Evolutionary conservation across 1,140 invertebrate species (phyloP).

Genomic region (Glomeris maerens): DNA sequence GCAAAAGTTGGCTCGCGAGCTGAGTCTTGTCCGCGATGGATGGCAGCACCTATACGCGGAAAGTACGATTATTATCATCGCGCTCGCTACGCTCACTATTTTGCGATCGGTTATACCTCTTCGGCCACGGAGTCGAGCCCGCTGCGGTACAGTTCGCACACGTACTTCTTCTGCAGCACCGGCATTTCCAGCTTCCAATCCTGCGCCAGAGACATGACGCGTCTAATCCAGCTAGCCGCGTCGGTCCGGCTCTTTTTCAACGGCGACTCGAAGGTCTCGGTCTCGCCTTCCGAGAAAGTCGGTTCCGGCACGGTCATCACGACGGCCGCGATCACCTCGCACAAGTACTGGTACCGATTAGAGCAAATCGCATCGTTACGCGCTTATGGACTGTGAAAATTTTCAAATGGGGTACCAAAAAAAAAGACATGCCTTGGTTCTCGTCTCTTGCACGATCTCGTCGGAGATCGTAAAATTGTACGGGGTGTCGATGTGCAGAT

Average conservation of each 20-base stretch:
- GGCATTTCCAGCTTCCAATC: conserved; percentile 67
- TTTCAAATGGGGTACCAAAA: too few species aligned
- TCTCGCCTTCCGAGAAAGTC: neutral
- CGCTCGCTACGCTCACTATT: neutral
- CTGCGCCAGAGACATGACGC: conserved; percentile 49
- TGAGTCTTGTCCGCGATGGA: conserved; percentile 47
- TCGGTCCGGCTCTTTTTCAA: neutral
- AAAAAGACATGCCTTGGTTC: too few species aligned
- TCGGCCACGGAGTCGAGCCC: conserved; percentile 62
- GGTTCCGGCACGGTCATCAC: conserved; percentile 17
- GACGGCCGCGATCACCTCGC: conserved; percentile 22
- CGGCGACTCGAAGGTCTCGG: neutral
- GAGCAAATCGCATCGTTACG: too few species aligned
- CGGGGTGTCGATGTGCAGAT: too few species aligned
- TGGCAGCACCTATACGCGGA: conserved; percentile 35
- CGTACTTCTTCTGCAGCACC: conserved; percentile 55
- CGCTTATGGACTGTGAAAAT: too few species aligned
- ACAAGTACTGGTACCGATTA: conserved; percentile 26
- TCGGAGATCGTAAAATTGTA: too few species aligned
- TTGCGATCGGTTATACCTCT: conserved; percentile 37
- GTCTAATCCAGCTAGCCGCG: conserved; percentile 3
- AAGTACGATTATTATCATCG: neutral
- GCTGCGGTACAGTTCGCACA: conserved; percentile 55
- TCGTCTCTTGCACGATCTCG: too few species aligned
- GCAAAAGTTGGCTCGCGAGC: conserved; percentile 48